Evolutionary conservation across 2,113 vertebrate species (phyloP).

Genomic region (Erpornis zantholeuca): DNA sequence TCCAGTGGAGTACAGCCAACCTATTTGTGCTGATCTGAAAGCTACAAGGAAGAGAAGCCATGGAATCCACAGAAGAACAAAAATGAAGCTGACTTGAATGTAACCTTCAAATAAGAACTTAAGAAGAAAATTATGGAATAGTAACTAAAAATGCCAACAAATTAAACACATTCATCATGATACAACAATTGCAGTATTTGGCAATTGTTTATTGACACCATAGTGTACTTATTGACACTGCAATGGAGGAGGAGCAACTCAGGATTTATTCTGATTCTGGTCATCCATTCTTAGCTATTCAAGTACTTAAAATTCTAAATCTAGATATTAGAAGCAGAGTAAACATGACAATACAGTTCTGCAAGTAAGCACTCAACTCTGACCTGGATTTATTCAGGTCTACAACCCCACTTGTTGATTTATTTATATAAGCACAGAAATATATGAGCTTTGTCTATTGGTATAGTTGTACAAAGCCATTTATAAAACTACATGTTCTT

Average conservation of each 20-base stretch:
- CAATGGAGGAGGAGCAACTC: neutral
- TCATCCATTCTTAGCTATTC: neutral
- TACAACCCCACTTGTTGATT: neutral
- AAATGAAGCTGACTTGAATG: neutral
- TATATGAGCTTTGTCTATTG: neutral
- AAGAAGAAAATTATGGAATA: neutral
- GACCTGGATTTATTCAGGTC: neutral
- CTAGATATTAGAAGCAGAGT: neutral
- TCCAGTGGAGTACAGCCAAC: neutral
- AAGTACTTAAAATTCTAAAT: neutral
- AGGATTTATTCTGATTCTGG: neutral
- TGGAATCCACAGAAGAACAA: neutral
- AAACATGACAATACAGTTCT: neutral
- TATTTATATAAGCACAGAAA: neutral
- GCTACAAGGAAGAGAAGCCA: neutral
- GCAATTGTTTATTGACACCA: neutral
- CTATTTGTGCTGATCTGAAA: neutral
- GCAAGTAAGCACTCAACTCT: neutral
- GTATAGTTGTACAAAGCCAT: neutral
- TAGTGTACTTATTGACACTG: neutral
- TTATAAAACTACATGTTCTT: neutral
- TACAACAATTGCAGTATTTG: neutral
- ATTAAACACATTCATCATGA: neutral
- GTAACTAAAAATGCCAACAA: neutral
- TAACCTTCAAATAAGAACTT: neutral